Conservation (phyloP, 1,140 invertebrate species). For the Hestina assimilis region DNA sequence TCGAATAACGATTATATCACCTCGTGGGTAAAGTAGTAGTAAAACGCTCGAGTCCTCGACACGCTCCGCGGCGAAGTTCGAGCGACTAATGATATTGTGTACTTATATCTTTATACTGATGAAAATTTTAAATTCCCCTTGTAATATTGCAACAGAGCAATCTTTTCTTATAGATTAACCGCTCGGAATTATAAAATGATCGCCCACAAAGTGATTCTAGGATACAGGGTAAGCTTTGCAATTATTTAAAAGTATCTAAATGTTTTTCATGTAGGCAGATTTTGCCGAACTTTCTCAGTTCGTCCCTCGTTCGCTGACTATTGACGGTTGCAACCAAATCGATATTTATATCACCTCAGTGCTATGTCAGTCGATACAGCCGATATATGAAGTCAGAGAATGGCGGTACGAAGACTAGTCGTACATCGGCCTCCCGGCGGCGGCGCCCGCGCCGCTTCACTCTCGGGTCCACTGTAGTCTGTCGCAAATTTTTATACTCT, state of each 20-base stretch:
- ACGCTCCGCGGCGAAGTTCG: conserved; percentile 38
- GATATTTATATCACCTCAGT: background rate
- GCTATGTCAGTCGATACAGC: background rate
- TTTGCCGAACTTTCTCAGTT: conserved; percentile 54
- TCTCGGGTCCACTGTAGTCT: conserved; percentile 74
- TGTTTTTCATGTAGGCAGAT: conserved; percentile 79
- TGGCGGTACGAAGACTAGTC: conserved; percentile 32
- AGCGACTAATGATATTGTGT: conserved; percentile 61
- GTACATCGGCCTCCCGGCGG: conserved; percentile 45
- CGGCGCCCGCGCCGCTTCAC: conserved; percentile 51
- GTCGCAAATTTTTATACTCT: conserved; percentile 73
- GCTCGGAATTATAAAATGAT: conserved; percentile 77
- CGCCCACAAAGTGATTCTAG: conserved; percentile 83
- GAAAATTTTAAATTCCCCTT: conserved; percentile 65
- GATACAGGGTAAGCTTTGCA: conserved; percentile 86
- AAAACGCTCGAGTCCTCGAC: conserved; percentile 44
- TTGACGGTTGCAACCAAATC: conserved; percentile 9
- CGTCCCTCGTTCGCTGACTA: conserved; percentile 42
- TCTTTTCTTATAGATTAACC: conserved; percentile 71
- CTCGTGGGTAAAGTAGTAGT: conserved; percentile 67
- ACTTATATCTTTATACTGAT: conserved; percentile 74
- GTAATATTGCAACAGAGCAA: conserved; percentile 67
- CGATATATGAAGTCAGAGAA: conserved; percentile 13
- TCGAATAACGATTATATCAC: conserved; percentile 71
- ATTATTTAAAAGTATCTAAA: conserved; percentile 84